phyloP scores from a whole-genome alignment of 1,140 invertebrate species.

The Drosophila malerkotliana region DNA sequence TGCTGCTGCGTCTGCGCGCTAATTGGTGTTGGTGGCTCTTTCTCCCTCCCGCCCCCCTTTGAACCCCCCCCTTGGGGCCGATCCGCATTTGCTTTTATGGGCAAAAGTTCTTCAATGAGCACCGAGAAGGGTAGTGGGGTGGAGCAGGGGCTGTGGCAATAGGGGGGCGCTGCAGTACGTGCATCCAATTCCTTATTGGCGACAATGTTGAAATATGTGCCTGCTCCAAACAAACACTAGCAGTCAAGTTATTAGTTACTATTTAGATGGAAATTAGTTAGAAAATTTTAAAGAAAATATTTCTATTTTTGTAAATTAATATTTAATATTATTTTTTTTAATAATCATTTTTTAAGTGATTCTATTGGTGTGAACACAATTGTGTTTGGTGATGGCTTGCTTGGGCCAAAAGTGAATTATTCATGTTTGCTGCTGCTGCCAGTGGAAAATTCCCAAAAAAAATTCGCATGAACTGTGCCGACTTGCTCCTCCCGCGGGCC shows the following conservation, averaged over 20 bases:
- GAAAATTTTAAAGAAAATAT: not conserved
- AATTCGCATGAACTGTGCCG: conserved; percentile 79
- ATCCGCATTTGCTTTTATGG: conserved; percentile 51
- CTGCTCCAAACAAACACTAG: conserved; percentile 9
- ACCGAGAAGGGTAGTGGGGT: not conserved
- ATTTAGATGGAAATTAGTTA: not conserved
- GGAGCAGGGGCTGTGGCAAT: not conserved
- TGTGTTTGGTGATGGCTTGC: conserved; percentile 24
- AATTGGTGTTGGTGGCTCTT: conserved; percentile 59
- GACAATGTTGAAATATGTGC: conserved; percentile 69
- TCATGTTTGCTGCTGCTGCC: conserved; percentile 71
- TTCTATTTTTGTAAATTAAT: not conserved
- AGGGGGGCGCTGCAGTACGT: conserved; percentile 38
- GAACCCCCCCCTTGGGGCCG: conserved; percentile 16
- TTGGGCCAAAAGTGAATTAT: conserved; percentile 80
- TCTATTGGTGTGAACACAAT: conserved; percentile 31
- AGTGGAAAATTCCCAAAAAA: conserved; percentile 82
- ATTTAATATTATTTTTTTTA: not conserved
- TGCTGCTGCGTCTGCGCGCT: conserved; percentile 62
- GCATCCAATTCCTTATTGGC: conserved; percentile 76
- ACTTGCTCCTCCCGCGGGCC: conserved; percentile 8
- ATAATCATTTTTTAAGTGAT: not conserved
- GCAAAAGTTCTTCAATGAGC: conserved; percentile 48
- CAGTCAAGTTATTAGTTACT: conserved; percentile 6
- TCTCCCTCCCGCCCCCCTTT: not conserved